Evolutionary conservation across 2,113 vertebrate species (phyloP).

Genomic region (Myiopsitta monachus): DNA sequence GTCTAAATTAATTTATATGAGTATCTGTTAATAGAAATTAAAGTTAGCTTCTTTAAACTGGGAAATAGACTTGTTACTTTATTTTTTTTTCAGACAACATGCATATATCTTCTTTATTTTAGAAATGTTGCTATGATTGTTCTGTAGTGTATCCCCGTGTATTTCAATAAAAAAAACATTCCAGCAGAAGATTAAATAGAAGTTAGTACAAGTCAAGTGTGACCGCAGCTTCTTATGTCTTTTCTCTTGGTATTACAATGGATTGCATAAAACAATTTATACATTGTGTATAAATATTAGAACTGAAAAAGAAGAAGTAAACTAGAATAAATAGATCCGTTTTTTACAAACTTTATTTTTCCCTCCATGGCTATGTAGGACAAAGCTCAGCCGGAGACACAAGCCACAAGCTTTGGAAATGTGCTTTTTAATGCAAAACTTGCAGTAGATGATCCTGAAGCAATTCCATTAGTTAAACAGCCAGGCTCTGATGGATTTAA

Average conservation of each 20-base stretch:
- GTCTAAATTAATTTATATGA: neutral
- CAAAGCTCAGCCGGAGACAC: slow-evolving; percentile 92
- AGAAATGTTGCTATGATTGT: neutral
- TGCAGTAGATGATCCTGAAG: slow-evolving; percentile 88
- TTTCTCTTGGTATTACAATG: neutral
- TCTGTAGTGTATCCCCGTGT: neutral
- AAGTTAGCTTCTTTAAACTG: neutral
- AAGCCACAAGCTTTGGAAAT: slow-evolving; percentile 83
- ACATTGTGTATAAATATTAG: neutral
- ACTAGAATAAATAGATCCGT: neutral
- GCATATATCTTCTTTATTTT: neutral
- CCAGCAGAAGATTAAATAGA: neutral
- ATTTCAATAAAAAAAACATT: neutral
- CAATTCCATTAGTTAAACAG: slow-evolving; percentile 84
- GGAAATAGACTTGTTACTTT: neutral
- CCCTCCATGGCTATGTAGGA: slow-evolving; percentile 72
- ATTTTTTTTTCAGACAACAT: neutral
- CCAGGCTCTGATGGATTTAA: slow-evolving; percentile 94
- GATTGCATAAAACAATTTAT: neutral
- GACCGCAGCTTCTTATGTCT: neutral
- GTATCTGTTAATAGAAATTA: neutral
- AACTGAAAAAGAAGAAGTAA: neutral
- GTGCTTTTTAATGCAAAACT: slow-evolving; percentile 87
- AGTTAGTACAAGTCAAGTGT: neutral
- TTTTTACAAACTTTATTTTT: neutral